Conservation (phyloP, 2,113 vertebrate genomes). For the mouse (Mus musculus) region GRCm39 chr3:121465001-121465500, state of each 20-base stretch:
- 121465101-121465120: not conserved
- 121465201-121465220: not conserved
- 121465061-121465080: not conserved
- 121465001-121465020: not conserved
- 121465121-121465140: not conserved
- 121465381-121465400: not conserved
- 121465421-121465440: not conserved
- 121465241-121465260: not conserved
- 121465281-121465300: too few relatives aligned
- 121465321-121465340: too few relatives aligned
- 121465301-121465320: too few relatives aligned
- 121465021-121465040: not conserved
- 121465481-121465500: not conserved
- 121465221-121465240: not conserved
- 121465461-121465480: not conserved
- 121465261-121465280: not conserved
- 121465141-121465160: accelerated
- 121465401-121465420: not conserved
- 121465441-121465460: not conserved
- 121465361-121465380: not conserved
- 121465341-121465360: not conserved
- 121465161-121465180: not conserved
- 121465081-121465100: not conserved
- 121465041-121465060: not conserved
- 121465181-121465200: accelerated